A percentile compares a stretch with the other conserved stretches of the same genome.
phyloP scores from a whole-genome alignment of 2,113 vertebrate species.

The Stictonetta naevosa region DNA sequence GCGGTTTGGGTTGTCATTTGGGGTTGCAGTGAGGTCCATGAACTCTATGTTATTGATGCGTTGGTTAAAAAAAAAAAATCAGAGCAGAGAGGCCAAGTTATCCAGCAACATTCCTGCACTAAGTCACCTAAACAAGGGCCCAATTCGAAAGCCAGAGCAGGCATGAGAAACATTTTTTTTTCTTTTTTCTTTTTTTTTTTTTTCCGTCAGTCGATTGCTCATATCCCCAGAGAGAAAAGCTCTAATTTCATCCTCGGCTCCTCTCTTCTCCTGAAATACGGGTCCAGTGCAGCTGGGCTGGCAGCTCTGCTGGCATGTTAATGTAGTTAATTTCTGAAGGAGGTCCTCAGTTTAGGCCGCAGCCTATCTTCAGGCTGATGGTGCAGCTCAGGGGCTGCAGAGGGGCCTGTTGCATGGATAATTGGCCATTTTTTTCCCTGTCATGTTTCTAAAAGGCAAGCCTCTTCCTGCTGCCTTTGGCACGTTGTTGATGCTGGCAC shows the following conservation, averaged over 20 bases:
- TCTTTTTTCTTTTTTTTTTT: neutral
- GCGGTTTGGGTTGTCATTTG: accelerated
- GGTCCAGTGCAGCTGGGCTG: constrained; percentile 12
- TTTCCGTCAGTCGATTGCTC: neutral
- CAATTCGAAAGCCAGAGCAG: neutral
- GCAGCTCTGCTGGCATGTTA: neutral
- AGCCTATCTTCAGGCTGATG: neutral
- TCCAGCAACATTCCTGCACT: neutral
- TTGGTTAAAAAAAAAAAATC: neutral
- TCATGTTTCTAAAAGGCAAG: neutral
- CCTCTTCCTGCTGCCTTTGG: neutral
- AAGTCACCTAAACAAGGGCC: neutral
- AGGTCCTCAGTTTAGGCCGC: neutral
- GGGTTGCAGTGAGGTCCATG: neutral
- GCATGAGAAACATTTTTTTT: neutral
- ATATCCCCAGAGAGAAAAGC: neutral
- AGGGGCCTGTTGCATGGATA: neutral
- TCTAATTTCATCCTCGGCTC: neutral
- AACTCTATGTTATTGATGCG: neutral
- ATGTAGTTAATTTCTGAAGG: neutral
- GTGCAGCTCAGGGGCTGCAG: neutral
- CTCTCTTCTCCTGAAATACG: neutral
- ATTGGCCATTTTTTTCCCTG: neutral
- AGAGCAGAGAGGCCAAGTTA: neutral
- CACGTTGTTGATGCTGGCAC: neutral